Conservation (phyloP, 2,113 vertebrate genomes). For the Nestor notabilis region DNA sequence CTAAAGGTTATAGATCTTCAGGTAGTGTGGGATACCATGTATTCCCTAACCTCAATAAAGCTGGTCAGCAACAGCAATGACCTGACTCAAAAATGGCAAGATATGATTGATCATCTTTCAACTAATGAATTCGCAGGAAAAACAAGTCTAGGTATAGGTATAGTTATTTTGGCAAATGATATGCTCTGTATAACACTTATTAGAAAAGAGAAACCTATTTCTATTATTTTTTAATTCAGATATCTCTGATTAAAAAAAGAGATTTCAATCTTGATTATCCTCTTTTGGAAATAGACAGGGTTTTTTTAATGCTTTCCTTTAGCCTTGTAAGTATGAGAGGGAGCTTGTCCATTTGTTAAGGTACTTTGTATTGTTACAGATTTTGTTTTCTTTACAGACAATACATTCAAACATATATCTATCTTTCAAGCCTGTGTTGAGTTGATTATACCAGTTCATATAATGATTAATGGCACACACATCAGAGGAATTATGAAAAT, state of each 20-base stretch:
- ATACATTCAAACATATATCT: background rate
- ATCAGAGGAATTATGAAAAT: background rate
- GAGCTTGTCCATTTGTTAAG: background rate
- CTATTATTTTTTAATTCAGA: background rate
- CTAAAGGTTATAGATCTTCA: background rate
- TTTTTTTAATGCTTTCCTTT: background rate
- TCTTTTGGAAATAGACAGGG: background rate
- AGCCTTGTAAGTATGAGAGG: background rate
- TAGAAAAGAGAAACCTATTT: background rate
- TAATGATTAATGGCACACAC: background rate
- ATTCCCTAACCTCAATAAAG: background rate
- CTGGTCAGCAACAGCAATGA: background rate
- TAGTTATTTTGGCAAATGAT: background rate
- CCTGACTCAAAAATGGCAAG: background rate
- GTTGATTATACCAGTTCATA: background rate
- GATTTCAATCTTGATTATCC: background rate
- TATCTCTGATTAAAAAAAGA: background rate
- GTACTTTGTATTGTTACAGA: background rate
- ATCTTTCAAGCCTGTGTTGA: background rate
- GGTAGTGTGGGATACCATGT: background rate
- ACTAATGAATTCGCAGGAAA: background rate
- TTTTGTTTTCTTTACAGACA: background rate
- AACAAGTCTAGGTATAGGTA: background rate
- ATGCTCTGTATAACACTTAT: fast-evolving
- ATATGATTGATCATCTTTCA: background rate